Evolutionary conservation across 2,888 invertebrate genomes (phyloP), one percentile per base, ranked within the genome.

Genomic region (Oxyteleia sp.): DNA sequence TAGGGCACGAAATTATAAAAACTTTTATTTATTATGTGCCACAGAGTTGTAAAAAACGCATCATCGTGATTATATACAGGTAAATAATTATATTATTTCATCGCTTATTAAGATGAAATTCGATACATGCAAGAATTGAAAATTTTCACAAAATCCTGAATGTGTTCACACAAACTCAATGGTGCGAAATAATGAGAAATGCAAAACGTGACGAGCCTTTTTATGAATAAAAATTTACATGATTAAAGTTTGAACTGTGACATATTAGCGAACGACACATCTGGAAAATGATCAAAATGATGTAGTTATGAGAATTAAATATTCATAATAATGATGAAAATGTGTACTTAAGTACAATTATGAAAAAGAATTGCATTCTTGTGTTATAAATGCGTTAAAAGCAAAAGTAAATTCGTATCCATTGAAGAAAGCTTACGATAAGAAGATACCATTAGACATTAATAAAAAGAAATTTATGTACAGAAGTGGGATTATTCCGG

Each of bases 251-350:
- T 26, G 0, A 16, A 41, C 13, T 69, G 55, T 18, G 2, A 10
- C 3, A n/a, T 10, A 29, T 43, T 55, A 23, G 43, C 55, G 4
- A 45, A 55, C 13, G 45, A 43, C 53, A 69, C 4, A 55, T 45
- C 16, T 69, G 68, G 68, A 69, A 43, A n/a, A 8, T 1, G 1
- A 16, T 69, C 1, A 69, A 55, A 45, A 69, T 69, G 4, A 55
- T 55, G 29, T 29, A 13, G 2, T 1, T 55, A 4, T 8, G 32
- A 8, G 68, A 69, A 45, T 11, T 53, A 15, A 10, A 13, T 29
- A 5, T 55, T 2, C 8, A 53, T 11, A n/a, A 23, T n/a, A n/a
- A n/a, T 2, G 29, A 53, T 13, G 29, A 20, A 20, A 32, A 32
- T 29, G 55, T 32, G 13, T 55, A 16, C 11, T 7, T 55, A 32